Conservation (phyloP, 2,888 invertebrate genomes). For the Tetragonisca angustula region DNA sequence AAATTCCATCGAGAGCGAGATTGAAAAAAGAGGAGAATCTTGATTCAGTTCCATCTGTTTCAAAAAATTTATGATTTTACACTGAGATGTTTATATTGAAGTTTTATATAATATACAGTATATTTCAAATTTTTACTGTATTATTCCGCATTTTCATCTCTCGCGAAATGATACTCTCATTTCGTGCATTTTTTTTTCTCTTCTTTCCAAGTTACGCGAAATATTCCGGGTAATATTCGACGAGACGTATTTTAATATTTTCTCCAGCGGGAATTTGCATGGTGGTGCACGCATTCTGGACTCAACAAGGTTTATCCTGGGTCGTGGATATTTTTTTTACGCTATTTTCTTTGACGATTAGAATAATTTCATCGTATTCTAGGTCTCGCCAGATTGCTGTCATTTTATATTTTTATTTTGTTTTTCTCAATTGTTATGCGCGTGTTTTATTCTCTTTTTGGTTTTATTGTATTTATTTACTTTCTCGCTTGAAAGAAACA, state of each 20-base stretch:
- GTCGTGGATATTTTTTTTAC: slow-evolving; percentile 1
- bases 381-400: too few relatives aligned
- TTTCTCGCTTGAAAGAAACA: too few relatives aligned
- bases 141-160: not conserved
- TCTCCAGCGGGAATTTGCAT: not conserved
- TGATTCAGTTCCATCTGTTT: too few relatives aligned
- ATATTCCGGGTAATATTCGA: not conserved
- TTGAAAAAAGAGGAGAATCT: too few relatives aligned
- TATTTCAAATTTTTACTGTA: not conserved
- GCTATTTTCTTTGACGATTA: slow-evolving; percentile 2
- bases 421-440: too few relatives aligned
- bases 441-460: too few relatives aligned
- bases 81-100: too few relatives aligned
- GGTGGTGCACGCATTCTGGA: slow-evolving; percentile 1
- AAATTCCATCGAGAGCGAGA: too few relatives aligned
- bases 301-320: not conserved
- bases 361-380: not conserved
- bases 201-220: not conserved
- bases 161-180: not conserved
- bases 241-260: not conserved
- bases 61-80: too few relatives aligned
- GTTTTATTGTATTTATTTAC: too few relatives aligned
- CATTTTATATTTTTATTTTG: not conserved
- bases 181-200: not conserved
- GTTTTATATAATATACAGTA: not conserved